Conservation (phyloP, 1,140 invertebrate genomes). For the Ceratoteleas bidentatus region DNA sequence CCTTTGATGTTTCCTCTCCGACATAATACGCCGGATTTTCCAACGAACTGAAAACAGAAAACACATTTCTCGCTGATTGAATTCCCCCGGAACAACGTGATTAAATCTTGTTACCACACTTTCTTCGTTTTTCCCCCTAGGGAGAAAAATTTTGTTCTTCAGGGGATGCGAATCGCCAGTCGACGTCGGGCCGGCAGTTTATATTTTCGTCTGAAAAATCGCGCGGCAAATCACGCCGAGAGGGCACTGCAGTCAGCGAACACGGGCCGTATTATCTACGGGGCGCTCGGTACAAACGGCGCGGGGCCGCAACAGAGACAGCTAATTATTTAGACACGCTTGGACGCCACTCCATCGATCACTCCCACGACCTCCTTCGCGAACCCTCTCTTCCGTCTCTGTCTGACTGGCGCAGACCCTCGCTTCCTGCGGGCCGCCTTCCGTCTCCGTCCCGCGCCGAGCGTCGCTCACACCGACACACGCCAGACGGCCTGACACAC, state of each 20-base stretch:
- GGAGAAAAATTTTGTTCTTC: neutral
- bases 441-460: constrained; percentile 12
- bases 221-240: constrained; percentile 58
- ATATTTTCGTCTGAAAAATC: neutral
- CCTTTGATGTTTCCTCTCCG: constrained; percentile 51
- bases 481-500: constrained; percentile 54
- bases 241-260: constrained; percentile 72
- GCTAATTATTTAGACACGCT: constrained; percentile 82
- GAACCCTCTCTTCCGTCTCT: constrained; percentile 47
- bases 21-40: constrained; percentile 46
- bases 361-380: constrained; percentile 69
- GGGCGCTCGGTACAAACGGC: constrained; percentile 77
- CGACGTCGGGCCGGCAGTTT: no score
- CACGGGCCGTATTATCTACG: constrained; percentile 71
- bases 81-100: no score
- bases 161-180: no score
- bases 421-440: constrained; percentile 23
- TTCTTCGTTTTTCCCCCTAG: neutral
- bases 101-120: no score
- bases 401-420: constrained; percentile 8
- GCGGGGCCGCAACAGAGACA: constrained; percentile 77
- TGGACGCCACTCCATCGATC: constrained; percentile 80
- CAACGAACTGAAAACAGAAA: constrained; percentile 33
- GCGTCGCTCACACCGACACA: constrained; percentile 1
- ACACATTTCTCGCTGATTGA: neutral